Conservation (phyloP, 2,888 invertebrate genomes). For the Cancer borealis region DNA sequence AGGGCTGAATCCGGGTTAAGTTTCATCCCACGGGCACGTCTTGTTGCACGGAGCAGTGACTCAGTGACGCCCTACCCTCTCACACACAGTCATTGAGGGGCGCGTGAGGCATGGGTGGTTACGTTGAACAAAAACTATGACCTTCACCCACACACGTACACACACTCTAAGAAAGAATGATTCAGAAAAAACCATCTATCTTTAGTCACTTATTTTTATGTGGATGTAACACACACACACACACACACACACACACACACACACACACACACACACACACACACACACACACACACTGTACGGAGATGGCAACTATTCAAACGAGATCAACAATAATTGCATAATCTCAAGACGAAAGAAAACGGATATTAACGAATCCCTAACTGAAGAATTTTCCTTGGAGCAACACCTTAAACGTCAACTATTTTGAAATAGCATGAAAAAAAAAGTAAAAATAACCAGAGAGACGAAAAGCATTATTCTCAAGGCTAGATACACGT, state of each 20-base stretch:
- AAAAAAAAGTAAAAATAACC: background rate
- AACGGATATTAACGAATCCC: background rate
- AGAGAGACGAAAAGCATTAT: background rate
- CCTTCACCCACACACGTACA: conserved; percentile 5
- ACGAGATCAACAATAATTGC: background rate
- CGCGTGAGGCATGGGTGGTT: background rate
- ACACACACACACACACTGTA: background rate
- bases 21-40: background rate
- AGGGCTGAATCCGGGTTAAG: background rate
- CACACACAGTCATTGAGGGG: background rate
- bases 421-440: background rate
- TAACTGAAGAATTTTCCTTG: background rate
- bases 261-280: conserved; percentile 31
- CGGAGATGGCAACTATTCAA: background rate
- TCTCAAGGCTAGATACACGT: too few species aligned
- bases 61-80: background rate
- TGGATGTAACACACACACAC: background rate
- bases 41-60: background rate
- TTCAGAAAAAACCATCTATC: background rate
- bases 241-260: conserved; percentile 45
- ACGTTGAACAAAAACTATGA: background rate
- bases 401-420: background rate
- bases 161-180: background rate
- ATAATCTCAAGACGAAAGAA: background rate
- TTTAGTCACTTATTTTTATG: background rate